Percentiles rank a stretch among this genome's conserved stretches.
Conservation (phyloP, 53 echinoderm and acorn worm genomes). For the Hippasteria phrygiana region DNA sequence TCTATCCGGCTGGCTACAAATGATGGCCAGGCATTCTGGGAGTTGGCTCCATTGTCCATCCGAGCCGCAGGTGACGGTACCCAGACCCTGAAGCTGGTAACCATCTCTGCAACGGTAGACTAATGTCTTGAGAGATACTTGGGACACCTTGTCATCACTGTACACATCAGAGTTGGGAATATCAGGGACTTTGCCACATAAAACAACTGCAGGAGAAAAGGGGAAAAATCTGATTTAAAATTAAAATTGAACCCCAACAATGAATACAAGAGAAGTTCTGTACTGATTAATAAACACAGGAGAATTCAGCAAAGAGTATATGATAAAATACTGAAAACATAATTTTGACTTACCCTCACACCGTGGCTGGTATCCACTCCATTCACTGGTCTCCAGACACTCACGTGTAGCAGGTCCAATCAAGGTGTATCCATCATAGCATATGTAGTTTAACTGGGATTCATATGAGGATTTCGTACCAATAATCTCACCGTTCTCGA, state of each 20-base stretch:
- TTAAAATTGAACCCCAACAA: too few relatives aligned
- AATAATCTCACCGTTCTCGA: slow-evolving; percentile 69
- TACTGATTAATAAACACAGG: too few relatives aligned
- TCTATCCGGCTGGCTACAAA: slow-evolving; percentile 39
- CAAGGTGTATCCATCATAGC: slow-evolving; percentile 72
- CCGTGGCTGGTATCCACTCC: slow-evolving; percentile 68
- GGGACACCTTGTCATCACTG: background rate
- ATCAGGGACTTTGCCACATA: slow-evolving; percentile 37
- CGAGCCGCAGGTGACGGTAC: slow-evolving; percentile 43
- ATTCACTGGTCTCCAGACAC: slow-evolving; percentile 71
- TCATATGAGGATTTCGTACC: slow-evolving; percentile 63
- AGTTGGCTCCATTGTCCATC: slow-evolving; percentile 58
- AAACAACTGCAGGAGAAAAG: slow-evolving; percentile 11
- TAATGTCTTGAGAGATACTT: slow-evolving; percentile 8
- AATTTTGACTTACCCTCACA: too few relatives aligned
- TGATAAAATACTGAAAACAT: too few relatives aligned
- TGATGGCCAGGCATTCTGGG: slow-evolving; percentile 49
- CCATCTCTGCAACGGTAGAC: slow-evolving; percentile 50
- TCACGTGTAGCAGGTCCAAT: slow-evolving; percentile 44
- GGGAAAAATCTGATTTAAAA: background rate
- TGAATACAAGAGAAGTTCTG: background rate
- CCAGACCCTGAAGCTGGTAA: slow-evolving; percentile 40
- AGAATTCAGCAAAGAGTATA: too few relatives aligned
- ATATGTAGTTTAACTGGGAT: slow-evolving; percentile 70
- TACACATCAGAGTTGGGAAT: slow-evolving; percentile 26